Evolutionary conservation across 2,888 invertebrate species (phyloP), one percentile per base, ranked within the genome.

Genomic region (Spisula subtruncata): DNA sequence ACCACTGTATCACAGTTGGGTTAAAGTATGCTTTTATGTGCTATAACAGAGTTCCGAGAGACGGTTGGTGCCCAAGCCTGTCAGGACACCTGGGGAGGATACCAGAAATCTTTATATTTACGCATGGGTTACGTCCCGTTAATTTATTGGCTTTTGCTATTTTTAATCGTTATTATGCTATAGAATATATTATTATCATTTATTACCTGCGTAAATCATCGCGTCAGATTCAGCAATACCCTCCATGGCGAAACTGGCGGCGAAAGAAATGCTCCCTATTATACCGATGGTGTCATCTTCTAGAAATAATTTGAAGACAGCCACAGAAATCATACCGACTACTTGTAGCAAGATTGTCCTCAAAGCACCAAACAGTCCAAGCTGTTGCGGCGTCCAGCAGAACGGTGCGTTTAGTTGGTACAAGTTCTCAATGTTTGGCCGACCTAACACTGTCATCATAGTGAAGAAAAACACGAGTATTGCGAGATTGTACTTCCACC

Each of bases 201-300:
- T n/a, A n/a, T 82, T 85, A 86, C 85, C 85, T 29, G 80, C n/a
- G 80, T 86, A 86, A 8, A 86, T 41, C 81, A 81, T 60, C 6
- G 29, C 35, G 29, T 86, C 85, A 20, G 20, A 41, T 20, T 80
- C 81, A 0, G 85, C 80, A 16, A 86, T 1, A 6, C 85, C 85
- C n/a, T 86, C 80, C 51, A 81, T 35, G 10, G 80, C 25, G 41
- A 29, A 86, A 51, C 80, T 46, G 4, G 48, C 81, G 8, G 80
- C 80, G 41, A 60, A 81, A 0, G 85, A 86, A 54, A 86, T 32
- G 35, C 80, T 48, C 10, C 85, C 85, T 25, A 86, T 51, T 2
- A 86, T 86, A 18, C 56, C 85, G n/a, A 86, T 86, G n/a, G 80
- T 80, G 18, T 80, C 81, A 79, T 86, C 85, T 16, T 80, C 80